A percentile compares a stretch with the other conserved stretches of the same genome.
phyloP scores from a whole-genome alignment of 1,140 invertebrate genomes.

The Fopius arisanus region DNA sequence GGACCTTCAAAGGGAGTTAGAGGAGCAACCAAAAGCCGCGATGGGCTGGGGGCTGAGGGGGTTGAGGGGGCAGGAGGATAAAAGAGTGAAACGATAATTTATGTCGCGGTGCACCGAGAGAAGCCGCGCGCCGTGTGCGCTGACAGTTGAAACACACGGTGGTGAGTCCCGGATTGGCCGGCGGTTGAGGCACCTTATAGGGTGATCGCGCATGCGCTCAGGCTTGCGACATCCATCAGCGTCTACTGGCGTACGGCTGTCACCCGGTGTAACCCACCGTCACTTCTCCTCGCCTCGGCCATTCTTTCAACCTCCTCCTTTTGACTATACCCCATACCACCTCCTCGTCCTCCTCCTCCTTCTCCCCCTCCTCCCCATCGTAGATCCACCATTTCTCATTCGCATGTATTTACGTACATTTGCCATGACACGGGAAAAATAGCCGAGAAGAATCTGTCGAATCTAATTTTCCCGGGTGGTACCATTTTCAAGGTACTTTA shows the following conservation, averaged over 20 bases:
- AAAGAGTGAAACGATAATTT: slow-evolving; percentile 23
- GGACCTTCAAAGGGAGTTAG: slow-evolving; percentile 20
- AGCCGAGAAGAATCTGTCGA: no score
- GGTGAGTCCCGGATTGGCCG: slow-evolving; percentile 53
- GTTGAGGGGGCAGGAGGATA: not conserved
- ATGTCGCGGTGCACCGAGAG: slow-evolving; percentile 31
- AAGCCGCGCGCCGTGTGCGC: slow-evolving; percentile 47
- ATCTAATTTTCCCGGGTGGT: no score
- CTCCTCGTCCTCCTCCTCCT: not conserved
- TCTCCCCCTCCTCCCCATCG: not conserved
- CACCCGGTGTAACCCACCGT: slow-evolving; percentile 42
- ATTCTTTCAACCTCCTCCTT: slow-evolving; percentile 36
- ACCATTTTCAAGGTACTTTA: no score
- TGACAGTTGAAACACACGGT: slow-evolving; percentile 59
- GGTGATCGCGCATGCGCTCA: slow-evolving; percentile 58
- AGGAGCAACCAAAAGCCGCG: slow-evolving; percentile 14
- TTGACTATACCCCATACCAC: not conserved
- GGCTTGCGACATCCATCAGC: slow-evolving; percentile 54
- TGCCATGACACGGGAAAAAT: not conserved
- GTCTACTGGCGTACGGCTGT: slow-evolving; percentile 44
- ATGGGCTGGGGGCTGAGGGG: not conserved
- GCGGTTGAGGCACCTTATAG: slow-evolving; percentile 58
- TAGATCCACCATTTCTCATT: slow-evolving; percentile 12
- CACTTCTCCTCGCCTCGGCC: slow-evolving; percentile 39
- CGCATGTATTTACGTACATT: not conserved